Percentiles rank a stretch among this genome's conserved stretches.
phyloP scores from a whole-genome alignment of 2,888 invertebrate species.

The Drosophila gaucha region DNA sequence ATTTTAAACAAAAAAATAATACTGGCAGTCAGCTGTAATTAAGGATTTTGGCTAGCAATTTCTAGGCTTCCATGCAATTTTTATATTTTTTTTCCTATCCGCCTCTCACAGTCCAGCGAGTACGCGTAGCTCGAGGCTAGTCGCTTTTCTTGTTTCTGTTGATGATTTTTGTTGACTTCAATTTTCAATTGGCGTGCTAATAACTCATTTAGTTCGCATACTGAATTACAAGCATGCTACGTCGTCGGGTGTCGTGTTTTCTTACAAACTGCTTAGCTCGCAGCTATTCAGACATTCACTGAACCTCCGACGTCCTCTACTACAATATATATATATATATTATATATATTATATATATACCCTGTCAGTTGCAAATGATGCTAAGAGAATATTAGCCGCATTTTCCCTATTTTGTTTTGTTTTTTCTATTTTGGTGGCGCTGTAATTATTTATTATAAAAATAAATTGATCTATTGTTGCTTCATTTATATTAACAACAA shows the following conservation, averaged over 20 bases:
- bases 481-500: conserved; percentile 62
- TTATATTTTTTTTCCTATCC: neutral
- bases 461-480: conserved; percentile 82
- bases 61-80: neutral
- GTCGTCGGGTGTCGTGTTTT: conserved; percentile 33
- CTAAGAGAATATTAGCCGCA: conserved; percentile 65
- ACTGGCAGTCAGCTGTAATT: conserved; percentile 3
- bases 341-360: no score
- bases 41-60: conserved; percentile 12
- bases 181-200: conserved; percentile 83
- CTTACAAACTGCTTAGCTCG: conserved; percentile 33
- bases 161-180: conserved; percentile 54
- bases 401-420: conserved; percentile 39
- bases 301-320: conserved; percentile 3
- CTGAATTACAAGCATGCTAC: conserved; percentile 64
- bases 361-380: conserved; percentile 46
- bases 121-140: neutral
- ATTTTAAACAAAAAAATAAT: no score
- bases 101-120: conserved; percentile 3
- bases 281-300: conserved; percentile 5
- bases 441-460: conserved; percentile 80
- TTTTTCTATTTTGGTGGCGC: conserved; percentile 42
- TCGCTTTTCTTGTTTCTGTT: conserved; percentile 14
- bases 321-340: neutral
- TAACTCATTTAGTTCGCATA: conserved; percentile 83